Evolutionary conservation across 2,888 invertebrate species (phyloP), one percentile per base, ranked within the genome.

Genomic region (Plagodis dolabraria): DNA sequence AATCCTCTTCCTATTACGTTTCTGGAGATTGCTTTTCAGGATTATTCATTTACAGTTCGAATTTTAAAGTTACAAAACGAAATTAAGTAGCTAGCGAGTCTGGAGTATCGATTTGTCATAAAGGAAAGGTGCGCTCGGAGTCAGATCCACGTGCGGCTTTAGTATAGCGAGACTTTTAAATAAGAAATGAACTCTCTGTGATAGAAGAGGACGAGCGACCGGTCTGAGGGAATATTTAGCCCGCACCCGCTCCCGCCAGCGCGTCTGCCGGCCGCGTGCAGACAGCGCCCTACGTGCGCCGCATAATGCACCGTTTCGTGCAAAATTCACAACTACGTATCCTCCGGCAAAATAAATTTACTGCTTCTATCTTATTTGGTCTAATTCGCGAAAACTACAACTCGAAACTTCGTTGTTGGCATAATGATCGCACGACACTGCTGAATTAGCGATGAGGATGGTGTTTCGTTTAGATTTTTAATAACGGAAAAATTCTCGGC

Each of bases 291-390:
- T 90, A 92, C 92, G 92, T 92, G 92, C 89, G 78, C 87, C 80
- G 92, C 87, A 92, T 92, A 92, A 87, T 89, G 87, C 89, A 85
- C 79, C 76, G 74, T 77, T 80, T 85, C 79, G 85, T 90, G 82
- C 87, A 88, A 91, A 90, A 92, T 92, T 92, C 89, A 89, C 91
- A 87, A 89, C 89, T 88, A 87, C 74, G 70, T 75, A 78, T 86
- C 85, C 87, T 77, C 83, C 78, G 77, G 83, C 85, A 78, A 86
- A 89, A 89, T 91, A 86, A 90, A 89, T 90, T 90, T 87, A 85
- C 88, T 85, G 79, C 79, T 84, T 82, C 83, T 87, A 88, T 88
- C 86, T 89, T 89, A 89, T 91, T 90, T 90, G 85, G 84, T 88
- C 86, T 86, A 86, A 86, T 89, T 89, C 83, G 80, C 72, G 81